Percentiles rank a stretch among this genome's conserved stretches.
Conservation (phyloP, 2,113 vertebrate species). For the Brachypodius melanocephalos region DNA sequence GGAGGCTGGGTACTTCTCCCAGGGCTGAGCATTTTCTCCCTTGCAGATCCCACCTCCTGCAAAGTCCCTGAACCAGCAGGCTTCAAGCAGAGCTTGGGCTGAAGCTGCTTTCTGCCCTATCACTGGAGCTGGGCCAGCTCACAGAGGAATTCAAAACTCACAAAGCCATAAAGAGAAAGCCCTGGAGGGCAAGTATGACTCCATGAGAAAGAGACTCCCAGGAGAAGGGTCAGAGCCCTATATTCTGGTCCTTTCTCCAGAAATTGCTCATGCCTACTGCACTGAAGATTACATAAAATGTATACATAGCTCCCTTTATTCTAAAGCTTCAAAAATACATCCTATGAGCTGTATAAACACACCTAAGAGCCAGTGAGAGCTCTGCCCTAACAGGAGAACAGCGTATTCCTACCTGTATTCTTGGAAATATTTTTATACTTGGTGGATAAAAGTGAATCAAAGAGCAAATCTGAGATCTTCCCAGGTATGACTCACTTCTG, state of each 20-base stretch:
- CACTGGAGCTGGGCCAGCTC: neutral
- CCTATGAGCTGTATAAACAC: constrained; percentile 12
- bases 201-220: constrained; percentile 2
- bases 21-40: neutral
- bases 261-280: neutral
- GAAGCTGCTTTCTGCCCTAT: neutral
- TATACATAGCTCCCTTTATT: neutral
- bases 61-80: neutral
- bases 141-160: neutral
- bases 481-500: constrained; percentile 41
- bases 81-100: neutral
- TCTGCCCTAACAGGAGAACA: constrained; percentile 54
- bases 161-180: neutral
- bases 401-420: constrained; percentile 18
- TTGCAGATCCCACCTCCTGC: neutral
- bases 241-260: neutral
- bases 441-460: constrained; percentile 38
- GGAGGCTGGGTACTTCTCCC: neutral
- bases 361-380: constrained; percentile 16
- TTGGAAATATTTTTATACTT: constrained; percentile 51
- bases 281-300: neutral
- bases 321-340: neutral
- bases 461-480: constrained; percentile 36
- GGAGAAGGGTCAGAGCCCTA: neutral
- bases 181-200: constrained; percentile 22